Evolutionary conservation across 2,888 invertebrate species (phyloP), one percentile per base, ranked within the genome.

Genomic region (Agonopterix heracliana): DNA sequence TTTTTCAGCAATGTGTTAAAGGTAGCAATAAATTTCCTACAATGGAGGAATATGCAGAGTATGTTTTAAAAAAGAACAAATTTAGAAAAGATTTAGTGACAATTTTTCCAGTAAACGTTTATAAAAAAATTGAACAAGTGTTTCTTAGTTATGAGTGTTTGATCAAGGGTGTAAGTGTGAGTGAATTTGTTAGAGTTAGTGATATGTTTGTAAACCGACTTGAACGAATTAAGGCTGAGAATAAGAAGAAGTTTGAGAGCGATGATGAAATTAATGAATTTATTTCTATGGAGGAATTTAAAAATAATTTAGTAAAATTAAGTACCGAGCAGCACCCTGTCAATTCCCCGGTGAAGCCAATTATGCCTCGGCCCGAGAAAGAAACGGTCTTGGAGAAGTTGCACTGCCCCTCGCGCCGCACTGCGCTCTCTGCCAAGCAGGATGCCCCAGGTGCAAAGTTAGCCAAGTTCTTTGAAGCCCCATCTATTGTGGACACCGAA

Each of bases 181-280:
- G 14, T 5, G 10, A 54, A 38, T 65, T 64, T 46, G 53, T 64
- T 44, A 35, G 51, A 2, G 54, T 57, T 9, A 41, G 46, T 13
- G 57, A 57, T 45, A 40, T 3, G 10, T 53, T 53, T 42, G 54
- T 54, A 8, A 51, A n/a, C 42, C 56, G 65, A 46, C 17, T 38
- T 46, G 52, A 59, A 44, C 59, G 66, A 35, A 51, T 66, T 17
- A 62, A 63, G 56, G 59, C 54, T 0, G 66, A 66, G 60, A 53
- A 54, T 35, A 45, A 35, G 48, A 44, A 57, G 14, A 54, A 56
- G 9, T 63, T 63, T 34, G 48, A 41, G 34, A 50, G 14, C 41
- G 55, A 61, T 9, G 48, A 50, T 40, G 62, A 63, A 56, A 63
- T 66, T 47, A 51, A 38, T 2, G 49, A 57, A 47, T 64, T 60